Percentiles rank a stretch among this genome's conserved stretches.
Evolutionary conservation across 2,113 vertebrate genomes (phyloP).

Genomic region (Malaclemys terrapin): DNA sequence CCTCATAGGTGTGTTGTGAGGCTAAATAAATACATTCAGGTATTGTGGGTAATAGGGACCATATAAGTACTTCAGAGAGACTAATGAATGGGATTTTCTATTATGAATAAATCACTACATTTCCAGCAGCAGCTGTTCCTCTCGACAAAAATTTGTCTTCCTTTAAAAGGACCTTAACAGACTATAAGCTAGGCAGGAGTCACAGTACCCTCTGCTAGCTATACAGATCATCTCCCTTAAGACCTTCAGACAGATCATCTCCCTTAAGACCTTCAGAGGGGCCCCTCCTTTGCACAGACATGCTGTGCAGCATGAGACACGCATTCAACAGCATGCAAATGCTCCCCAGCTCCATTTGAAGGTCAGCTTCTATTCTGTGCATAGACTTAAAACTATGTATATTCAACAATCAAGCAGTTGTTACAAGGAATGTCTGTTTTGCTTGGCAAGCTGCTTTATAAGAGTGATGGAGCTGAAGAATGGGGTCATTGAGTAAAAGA

Average conservation of each 20-base stretch:
- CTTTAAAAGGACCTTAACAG: background rate
- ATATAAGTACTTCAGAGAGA: background rate
- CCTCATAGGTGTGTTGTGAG: background rate
- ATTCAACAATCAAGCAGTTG: background rate
- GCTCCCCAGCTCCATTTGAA: background rate
- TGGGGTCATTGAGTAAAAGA: background rate
- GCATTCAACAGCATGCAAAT: background rate
- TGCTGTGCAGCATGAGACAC: accelerated
- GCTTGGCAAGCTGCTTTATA: background rate
- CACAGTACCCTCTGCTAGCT: background rate
- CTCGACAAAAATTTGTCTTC: background rate
- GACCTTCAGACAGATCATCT: background rate
- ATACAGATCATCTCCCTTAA: background rate
- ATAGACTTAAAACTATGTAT: background rate
- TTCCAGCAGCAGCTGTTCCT: background rate
- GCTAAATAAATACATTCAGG: background rate
- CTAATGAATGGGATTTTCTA: background rate
- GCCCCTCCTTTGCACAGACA: accelerated
- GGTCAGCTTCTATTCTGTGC: background rate
- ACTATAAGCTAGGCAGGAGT: background rate
- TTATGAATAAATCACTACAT: background rate
- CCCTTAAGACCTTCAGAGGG: background rate
- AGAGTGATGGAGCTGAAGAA: background rate
- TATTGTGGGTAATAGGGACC: background rate
- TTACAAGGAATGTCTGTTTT: background rate